Percentiles rank a stretch among this genome's conserved stretches.
phyloP scores from a whole-genome alignment of 2,797 vertebrate genomes.

The Eurystomus glaucurus region DNA sequence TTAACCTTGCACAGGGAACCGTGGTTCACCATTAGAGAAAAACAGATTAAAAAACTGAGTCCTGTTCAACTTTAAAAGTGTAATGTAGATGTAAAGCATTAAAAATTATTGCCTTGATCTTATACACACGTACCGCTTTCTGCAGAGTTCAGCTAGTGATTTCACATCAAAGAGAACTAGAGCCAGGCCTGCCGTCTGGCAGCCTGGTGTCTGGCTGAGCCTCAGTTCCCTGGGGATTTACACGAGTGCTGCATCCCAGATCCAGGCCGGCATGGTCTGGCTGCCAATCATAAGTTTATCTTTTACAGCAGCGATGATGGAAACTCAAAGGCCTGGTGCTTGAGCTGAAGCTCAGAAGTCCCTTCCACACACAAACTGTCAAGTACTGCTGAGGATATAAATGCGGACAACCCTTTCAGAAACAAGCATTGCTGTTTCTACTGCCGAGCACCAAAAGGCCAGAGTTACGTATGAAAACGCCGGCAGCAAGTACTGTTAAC shows the following conservation, averaged over 20 bases:
- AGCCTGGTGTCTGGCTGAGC: background rate
- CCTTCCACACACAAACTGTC: background rate
- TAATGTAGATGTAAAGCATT: background rate
- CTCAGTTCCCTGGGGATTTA: background rate
- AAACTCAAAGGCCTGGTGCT: background rate
- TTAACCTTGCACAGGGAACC: background rate
- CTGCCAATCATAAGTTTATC: background rate
- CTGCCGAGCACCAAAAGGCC: background rate
- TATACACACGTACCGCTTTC: rapidly evolving
- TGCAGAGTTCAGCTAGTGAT: background rate
- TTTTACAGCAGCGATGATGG: background rate
- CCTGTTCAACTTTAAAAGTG: background rate
- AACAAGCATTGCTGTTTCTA: background rate
- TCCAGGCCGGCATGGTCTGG: background rate
- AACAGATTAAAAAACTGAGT: background rate
- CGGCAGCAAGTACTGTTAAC: background rate
- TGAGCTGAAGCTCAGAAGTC: background rate
- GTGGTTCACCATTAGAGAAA: background rate
- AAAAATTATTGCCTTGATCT: slow-evolving; percentile 8
- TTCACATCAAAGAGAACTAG: slow-evolving; percentile 33
- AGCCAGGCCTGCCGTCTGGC: background rate
- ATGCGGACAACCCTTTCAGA: background rate
- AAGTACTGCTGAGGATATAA: background rate
- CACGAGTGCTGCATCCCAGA: background rate
- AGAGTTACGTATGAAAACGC: background rate